Conservation (phyloP, 1,140 invertebrate genomes). For the Drosophila sulfurigaster region DNA sequence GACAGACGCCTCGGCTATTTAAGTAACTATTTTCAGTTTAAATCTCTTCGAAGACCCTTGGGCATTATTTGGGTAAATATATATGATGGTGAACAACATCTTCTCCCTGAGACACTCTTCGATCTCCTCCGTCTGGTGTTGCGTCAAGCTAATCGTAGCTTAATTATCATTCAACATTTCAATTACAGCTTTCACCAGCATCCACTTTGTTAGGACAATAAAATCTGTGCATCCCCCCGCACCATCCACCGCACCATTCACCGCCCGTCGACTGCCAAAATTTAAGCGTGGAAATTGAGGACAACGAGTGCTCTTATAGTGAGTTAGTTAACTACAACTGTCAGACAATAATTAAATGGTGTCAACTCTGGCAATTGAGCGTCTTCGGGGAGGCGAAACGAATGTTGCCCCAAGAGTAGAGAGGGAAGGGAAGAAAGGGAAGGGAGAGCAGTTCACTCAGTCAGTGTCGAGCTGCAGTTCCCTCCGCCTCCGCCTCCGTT, state of each 20-base stretch:
- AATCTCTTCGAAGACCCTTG: too few relatives aligned
- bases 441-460: not conserved
- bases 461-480: not conserved
- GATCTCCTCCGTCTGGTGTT: too few relatives aligned
- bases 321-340: slow-evolving; percentile 10
- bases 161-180: not conserved
- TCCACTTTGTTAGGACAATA: not conserved
- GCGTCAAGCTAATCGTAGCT: not conserved
- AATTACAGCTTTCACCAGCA: too few relatives aligned
- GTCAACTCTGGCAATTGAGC: slow-evolving; percentile 23
- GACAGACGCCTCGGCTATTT: too few relatives aligned
- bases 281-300: not conserved
- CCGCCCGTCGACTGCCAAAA: not conserved
- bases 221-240: not conserved
- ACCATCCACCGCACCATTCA: too few relatives aligned
- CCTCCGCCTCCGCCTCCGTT: too few relatives aligned
- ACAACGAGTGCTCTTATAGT: not conserved
- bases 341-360: slow-evolving; percentile 27
- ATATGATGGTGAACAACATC: too few relatives aligned
- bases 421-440: too few relatives aligned
- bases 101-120: not conserved
- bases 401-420: too few relatives aligned
- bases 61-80: too few relatives aligned
- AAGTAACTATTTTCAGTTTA: too few relatives aligned
- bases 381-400: slow-evolving; percentile 5